Evolutionary conservation across 2,113 vertebrate genomes (phyloP), one percentile per base, ranked within the genome.

Genomic region (Conger conger): DNA sequence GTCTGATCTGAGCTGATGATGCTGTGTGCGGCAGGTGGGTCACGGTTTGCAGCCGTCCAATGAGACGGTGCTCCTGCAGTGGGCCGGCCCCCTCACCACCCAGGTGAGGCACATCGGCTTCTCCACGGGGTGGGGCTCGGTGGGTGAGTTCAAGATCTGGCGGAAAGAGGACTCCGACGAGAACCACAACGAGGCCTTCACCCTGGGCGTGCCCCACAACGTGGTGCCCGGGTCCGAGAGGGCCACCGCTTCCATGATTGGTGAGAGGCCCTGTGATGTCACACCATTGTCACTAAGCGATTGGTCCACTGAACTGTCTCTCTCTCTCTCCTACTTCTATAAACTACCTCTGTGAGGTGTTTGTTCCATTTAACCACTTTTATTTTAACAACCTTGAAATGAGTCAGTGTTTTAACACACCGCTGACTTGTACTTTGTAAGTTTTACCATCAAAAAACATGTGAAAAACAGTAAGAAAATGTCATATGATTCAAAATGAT

Each of bases 171-270:
- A 97, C 86, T 94, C 94, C 33, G 97, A 98, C n/a, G 97, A 97
- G 92, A 98, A 98, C 94, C 96, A 98, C 94, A 98, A 97, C 60
- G 97, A 99, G 92, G 97, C 97, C 30, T 98, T 98, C 90, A 98
- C 97, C 78, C 92, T 98, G 89, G 97, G 96, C 50, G 95, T 98
- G 81, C 97, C 97, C 0, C 97, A 97, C 87, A 97, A 97, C 76
- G 95, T 97, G 90, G 96, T 98, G 82, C 97, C 97, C 16, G 97
- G 97, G 86, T 98, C 97, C 6, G 97, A 97, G 92, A 95, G 93
- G 89, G 97, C 97, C 82, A 95, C 94, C 0, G 97, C 97, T 50
- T 97, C 96, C 84, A 96, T 98, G 93, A 98, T 98, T 87, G 97
- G 97, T 98, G 92, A 83, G 86, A 4, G 37, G n/a, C 53, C 15